A percentile compares a stretch with the other conserved stretches of the same genome.
Conservation (phyloP, 2,888 invertebrate genomes). For the Belgica antarctica region DNA sequence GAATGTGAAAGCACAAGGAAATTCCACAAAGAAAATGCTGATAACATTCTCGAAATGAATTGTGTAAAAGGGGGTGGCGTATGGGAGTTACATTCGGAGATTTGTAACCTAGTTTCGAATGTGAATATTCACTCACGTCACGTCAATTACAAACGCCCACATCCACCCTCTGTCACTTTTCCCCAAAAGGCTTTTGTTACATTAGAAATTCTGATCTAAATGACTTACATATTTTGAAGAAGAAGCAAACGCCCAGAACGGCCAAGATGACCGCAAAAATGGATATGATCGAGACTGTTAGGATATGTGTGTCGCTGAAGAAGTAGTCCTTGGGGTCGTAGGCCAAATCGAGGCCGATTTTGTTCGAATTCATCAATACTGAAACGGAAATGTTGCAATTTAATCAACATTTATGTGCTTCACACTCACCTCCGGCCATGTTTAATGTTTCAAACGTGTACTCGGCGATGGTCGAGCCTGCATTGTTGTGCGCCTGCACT, state of each 20-base stretch:
- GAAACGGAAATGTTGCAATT: too few relatives aligned
- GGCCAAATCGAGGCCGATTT: conserved; percentile 19
- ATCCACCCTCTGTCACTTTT: not conserved
- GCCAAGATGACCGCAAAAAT: conserved; percentile 59
- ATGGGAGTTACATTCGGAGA: too few relatives aligned
- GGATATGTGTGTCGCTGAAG: conserved; percentile 55
- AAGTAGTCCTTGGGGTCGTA: conserved; percentile 49
- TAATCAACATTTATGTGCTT: not conserved
- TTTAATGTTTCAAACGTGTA: conserved; percentile 61
- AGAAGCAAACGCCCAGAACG: conserved; percentile 59
- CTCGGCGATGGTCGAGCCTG: conserved; percentile 62
- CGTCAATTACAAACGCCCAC: too few relatives aligned
- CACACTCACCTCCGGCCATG: conserved; percentile 53
- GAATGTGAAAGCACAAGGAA: too few relatives aligned
- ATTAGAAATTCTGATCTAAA: too few relatives aligned
- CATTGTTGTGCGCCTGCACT: conserved; percentile 63
- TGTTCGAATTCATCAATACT: conserved; percentile 35
- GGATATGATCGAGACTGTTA: conserved; percentile 58
- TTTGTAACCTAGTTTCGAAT: not conserved
- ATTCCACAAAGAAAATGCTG: too few relatives aligned
- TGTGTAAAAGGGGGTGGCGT: too few relatives aligned
- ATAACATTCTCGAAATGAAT: too few relatives aligned
- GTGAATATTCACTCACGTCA: not conserved
- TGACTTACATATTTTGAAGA: conserved; percentile 59
- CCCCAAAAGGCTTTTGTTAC: too few relatives aligned